Evolutionary conservation across 2,113 vertebrate genomes (phyloP).

Genomic region (Poeciliopsis retropinna): DNA sequence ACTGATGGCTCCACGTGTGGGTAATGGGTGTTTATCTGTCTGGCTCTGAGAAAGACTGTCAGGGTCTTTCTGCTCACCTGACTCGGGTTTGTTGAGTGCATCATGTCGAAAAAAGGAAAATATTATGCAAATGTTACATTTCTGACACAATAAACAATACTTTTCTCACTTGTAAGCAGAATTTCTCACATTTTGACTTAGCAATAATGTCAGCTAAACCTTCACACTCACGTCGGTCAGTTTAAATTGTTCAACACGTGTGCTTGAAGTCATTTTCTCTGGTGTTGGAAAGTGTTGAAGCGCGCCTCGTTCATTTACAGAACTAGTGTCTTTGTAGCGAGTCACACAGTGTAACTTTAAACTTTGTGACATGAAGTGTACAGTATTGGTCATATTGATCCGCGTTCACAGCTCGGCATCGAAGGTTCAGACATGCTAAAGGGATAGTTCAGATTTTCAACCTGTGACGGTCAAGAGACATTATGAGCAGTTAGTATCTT

Average conservation of each 20-base stretch:
- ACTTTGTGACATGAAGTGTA: conserved; percentile 50
- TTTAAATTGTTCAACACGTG: conserved; percentile 6
- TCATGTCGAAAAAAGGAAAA: conserved; percentile 7
- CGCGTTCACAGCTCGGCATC: conserved; percentile 31
- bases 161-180: background rate
- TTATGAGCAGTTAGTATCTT: background rate
- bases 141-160: background rate
- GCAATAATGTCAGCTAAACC: conserved; percentile 25
- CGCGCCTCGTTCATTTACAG: background rate
- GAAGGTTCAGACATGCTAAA: conserved; percentile 29
- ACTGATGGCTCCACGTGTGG: conserved; percentile 21
- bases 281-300: background rate
- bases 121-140: conserved; percentile 41
- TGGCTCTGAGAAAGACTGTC: conserved; percentile 4
- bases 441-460: background rate
- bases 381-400: conserved; percentile 77
- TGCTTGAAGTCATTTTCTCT: background rate
- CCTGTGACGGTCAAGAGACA: background rate
- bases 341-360: conserved; percentile 23
- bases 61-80: background rate
- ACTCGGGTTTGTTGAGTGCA: background rate
- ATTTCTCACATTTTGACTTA: background rate
- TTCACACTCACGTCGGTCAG: background rate
- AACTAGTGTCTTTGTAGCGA: conserved; percentile 12
- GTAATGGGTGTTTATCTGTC: conserved; percentile 36